Base-by-base conservation (phyloP, 2,888 invertebrate species). In the Abrostola triplasia region DNA sequence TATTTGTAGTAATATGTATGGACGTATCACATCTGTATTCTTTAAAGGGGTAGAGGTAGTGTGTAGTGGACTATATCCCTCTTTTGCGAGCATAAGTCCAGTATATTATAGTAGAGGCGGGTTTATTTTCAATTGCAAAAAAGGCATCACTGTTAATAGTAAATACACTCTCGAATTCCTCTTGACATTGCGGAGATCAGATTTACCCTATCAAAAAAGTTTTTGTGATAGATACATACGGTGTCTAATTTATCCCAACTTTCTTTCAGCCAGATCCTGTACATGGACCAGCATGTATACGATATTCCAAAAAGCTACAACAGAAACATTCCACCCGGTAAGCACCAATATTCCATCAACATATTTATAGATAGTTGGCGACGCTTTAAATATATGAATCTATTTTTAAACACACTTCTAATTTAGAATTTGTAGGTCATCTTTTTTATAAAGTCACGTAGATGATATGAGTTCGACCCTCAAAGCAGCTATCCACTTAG, bases 251-350 rank as follows among this genome's bases (percentile, higher is more conserved):
- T 83, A 83, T 85, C 63, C 69, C 79, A 84, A 81, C 85, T 93
- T 88, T 84, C 67, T 94, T 94, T 75, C 94, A 94, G 94, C 93
- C 94, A 94, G 94, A 94, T 94, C 92, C 94, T 94, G 90, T 94
- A 93, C 86, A 92, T 93, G 93, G 93, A 94, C 84, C 94, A 94
- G 82, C 90, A 93, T 73, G 83, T 90, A 55, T 94, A 94, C 80
- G 90, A 94, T 78, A 92, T 94, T 73, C 93, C 94, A 82, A 91
- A 90, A 74, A 86, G 92, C 87, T 94, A 94, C 88, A 93, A 91
- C 84, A 92, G 92, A 91, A 94, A 94, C 91, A 92, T 92, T 89
- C 94, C 93, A 88, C 94, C 94, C 74, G 91, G 94, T 94, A 82
- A 92, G 93, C 85, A 36, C 44, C 47, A 13, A 41, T 36, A 51